Percentiles rank a stretch among this genome's conserved stretches.
These are phyloP conservation scores for Piaya cayana DNA, from an alignment of 2,113 vertebrate species.

Conservation along the genomic window DNA sequence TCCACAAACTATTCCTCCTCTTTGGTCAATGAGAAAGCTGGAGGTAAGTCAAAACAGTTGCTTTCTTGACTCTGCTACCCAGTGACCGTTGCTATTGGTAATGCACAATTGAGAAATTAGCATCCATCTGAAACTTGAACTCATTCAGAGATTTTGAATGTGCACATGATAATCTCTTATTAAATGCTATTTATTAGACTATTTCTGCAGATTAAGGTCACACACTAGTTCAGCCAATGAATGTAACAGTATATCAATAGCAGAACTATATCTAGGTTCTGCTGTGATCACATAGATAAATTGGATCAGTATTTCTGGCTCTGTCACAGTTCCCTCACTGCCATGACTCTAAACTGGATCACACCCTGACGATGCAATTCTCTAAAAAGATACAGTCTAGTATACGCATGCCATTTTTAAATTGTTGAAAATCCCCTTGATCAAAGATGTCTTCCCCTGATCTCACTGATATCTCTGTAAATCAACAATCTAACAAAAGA, in stretches of 20 bases:
- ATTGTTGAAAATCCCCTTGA: background rate
- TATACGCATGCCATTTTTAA: background rate
- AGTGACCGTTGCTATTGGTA: background rate
- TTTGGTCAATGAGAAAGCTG: background rate
- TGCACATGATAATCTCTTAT: background rate
- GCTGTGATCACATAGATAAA: background rate
- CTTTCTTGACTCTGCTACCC: background rate
- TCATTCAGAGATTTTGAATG: background rate
- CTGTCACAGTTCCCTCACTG: background rate
- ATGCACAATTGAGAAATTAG: background rate
- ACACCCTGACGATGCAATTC: background rate
- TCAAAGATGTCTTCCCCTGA: background rate
- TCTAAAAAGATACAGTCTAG: background rate
- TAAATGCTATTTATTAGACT: background rate
- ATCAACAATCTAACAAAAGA: background rate
- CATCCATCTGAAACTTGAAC: background rate
- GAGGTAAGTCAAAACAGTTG: background rate
- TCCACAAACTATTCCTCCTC: background rate
- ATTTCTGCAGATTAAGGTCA: background rate
- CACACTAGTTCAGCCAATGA: background rate
- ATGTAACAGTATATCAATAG: background rate
- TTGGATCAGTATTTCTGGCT: background rate
- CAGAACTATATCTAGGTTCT: background rate
- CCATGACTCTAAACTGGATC: background rate
- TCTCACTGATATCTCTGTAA: background rate